phyloP scores from a whole-genome alignment of 2,888 invertebrate genomes.

The Atherix ibis region DNA sequence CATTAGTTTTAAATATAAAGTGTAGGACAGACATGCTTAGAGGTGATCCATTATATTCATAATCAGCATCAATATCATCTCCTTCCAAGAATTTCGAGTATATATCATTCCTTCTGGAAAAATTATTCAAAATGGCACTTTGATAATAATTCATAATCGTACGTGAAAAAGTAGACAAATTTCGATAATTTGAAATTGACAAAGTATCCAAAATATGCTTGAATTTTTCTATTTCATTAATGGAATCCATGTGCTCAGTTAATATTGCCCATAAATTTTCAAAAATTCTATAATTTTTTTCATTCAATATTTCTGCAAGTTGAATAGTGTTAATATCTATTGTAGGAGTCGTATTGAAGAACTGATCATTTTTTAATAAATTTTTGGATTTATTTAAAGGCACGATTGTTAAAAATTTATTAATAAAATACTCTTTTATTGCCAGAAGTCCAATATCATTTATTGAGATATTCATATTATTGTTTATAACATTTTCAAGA shows the following conservation, averaged over 20 bases:
- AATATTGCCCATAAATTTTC: conserved; percentile 14
- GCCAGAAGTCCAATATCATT: conserved; percentile 8
- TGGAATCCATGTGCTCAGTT: conserved; percentile 5
- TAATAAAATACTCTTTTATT: conserved; percentile 13
- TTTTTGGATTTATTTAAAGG: background rate
- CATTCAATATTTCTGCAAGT: background rate
- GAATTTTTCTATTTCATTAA: conserved; percentile 12
- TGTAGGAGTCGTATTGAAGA: background rate
- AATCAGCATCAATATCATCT: conserved; percentile 17
- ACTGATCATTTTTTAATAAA: background rate
- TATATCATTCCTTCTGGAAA: conserved; percentile 17
- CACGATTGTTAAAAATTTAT: background rate
- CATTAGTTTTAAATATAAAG: conserved; percentile 20
- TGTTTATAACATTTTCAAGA: too few species aligned
- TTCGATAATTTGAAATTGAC: conserved; percentile 19
- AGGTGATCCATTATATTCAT: conserved; percentile 20
- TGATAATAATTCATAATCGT: conserved; percentile 13
- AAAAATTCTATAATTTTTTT: conserved; percentile 11
- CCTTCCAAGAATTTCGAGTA: too few species aligned
- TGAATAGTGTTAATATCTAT: background rate
- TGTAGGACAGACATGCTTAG: conserved; percentile 17
- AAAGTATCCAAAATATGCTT: conserved; percentile 12
- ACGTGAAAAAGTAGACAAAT: conserved; percentile 20
- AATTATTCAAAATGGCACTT: conserved; percentile 18
- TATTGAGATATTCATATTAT: too few species aligned